Evolutionary conservation across 2,113 vertebrate species (phyloP).

Genomic region (Brachyhypopomus occidentalis): DNA sequence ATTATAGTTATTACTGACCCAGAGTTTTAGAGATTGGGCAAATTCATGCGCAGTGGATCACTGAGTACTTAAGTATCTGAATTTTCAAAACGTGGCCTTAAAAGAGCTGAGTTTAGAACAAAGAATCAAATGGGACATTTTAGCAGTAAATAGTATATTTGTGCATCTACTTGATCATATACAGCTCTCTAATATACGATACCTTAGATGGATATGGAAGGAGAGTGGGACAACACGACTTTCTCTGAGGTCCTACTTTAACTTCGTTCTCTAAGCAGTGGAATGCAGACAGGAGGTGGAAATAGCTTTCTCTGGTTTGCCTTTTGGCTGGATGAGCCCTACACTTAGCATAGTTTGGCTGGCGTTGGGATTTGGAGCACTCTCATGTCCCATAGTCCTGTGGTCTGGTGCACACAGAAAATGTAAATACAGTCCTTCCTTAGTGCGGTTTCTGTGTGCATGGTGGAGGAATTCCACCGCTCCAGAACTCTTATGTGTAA

Average conservation of each 20-base stretch:
- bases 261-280: conserved; percentile 48
- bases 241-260: conserved; percentile 46
- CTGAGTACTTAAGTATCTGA: background rate
- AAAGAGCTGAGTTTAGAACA: conserved; percentile 63
- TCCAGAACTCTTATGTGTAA: background rate
- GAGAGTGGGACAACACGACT: background rate
- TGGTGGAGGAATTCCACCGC: conserved; percentile 13
- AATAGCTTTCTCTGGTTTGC: conserved; percentile 66
- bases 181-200: background rate
- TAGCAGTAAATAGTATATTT: conserved; percentile 71
- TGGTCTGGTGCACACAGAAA: conserved; percentile 65
- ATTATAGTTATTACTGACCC: background rate
- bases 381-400: conserved; percentile 61
- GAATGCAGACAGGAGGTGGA: conserved; percentile 56
- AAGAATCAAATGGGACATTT: conserved; percentile 79
- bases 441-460: conserved; percentile 6
- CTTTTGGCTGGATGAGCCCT: conserved; percentile 60
- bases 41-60: too few species aligned
- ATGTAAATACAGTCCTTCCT: conserved; percentile 29
- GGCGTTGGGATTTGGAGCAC: conserved; percentile 67
- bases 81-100: conserved; percentile 2
- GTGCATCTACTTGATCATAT: background rate
- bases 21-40: too few species aligned
- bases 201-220: background rate
- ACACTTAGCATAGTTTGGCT: conserved; percentile 72